Conservation (phyloP, 2,888 invertebrate species). For the Agapostemon virescens region DNA sequence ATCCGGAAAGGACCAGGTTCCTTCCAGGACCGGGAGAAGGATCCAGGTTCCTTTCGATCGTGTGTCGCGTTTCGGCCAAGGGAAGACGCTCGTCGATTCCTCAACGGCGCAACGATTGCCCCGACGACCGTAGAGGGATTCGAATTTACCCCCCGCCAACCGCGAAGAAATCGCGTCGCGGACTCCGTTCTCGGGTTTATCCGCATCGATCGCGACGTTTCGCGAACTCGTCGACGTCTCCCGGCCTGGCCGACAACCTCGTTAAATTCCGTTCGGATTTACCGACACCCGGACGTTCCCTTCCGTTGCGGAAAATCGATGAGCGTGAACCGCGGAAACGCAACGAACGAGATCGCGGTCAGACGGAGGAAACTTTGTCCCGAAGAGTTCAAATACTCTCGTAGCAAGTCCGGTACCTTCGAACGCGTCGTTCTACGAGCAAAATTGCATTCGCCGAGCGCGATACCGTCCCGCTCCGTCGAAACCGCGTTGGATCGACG, state of each 20-base stretch:
- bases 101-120: no score
- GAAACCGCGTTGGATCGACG: neutral
- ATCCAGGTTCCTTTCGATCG: conserved; percentile 7
- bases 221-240: neutral
- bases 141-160: no score
- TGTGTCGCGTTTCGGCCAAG: neutral
- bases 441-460: neutral
- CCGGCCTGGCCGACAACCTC: neutral
- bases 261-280: neutral
- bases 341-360: neutral
- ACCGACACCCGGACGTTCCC: neutral
- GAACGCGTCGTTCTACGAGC: neutral
- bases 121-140: no score
- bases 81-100: no score
- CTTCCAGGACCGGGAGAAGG: no score
- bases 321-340: neutral
- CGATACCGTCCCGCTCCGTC: no score
- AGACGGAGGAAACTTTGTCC: neutral
- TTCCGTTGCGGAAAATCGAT: neutral
- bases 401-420: neutral
- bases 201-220: neutral
- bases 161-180: neutral
- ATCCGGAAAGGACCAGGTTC: no score
- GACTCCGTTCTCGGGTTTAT: neutral
- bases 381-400: neutral